These are phyloP conservation scores for Eustalomyia histrio DNA, from an alignment of 2,888 invertebrate species.

Conservation along the genomic window DNA sequence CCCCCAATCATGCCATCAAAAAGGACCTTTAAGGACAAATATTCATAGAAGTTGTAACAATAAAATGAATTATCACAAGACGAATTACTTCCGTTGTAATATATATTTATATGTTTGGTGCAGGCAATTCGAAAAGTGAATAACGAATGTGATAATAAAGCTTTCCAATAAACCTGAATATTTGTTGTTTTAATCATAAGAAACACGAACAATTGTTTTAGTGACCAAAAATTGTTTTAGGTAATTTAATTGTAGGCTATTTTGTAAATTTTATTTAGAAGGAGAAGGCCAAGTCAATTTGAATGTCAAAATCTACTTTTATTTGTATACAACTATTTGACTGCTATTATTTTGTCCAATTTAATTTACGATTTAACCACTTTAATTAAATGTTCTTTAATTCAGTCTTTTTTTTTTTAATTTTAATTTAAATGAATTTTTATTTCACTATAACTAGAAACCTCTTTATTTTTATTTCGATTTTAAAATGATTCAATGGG, in stretches of 20 bases:
- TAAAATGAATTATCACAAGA: conserved; percentile 48
- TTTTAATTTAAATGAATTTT: no score
- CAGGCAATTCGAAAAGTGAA: background rate
- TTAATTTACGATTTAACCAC: no score
- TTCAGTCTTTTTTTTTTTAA: no score
- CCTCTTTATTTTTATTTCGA: no score
- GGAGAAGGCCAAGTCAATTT: no score
- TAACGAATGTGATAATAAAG: background rate
- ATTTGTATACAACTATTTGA: no score
- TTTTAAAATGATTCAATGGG: no score
- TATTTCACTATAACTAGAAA: no score
- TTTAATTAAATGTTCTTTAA: no score
- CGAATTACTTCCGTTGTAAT: conserved; percentile 43
- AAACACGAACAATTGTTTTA: background rate
- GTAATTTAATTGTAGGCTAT: background rate
- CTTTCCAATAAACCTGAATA: background rate
- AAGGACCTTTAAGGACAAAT: background rate
- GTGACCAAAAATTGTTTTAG: background rate
- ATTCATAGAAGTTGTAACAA: background rate
- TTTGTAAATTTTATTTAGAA: no score
- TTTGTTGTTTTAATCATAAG: background rate
- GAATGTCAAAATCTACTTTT: no score
- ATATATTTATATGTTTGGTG: background rate
- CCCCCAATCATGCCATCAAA: background rate
- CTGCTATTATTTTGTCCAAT: no score